phyloP scores from a whole-genome alignment of 2,888 invertebrate species.

The Cremastinae sp. region DNA sequence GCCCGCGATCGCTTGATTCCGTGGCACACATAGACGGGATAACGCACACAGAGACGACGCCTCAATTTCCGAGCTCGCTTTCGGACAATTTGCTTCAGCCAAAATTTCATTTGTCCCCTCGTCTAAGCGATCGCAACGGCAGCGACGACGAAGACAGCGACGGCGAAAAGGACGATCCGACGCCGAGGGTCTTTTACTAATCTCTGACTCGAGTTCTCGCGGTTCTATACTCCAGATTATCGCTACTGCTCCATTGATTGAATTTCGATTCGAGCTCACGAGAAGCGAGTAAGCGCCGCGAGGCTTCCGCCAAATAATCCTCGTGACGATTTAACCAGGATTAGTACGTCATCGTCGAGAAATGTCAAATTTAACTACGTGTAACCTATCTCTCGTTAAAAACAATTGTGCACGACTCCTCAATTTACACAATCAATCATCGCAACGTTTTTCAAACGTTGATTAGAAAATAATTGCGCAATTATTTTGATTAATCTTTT shows the following conservation, averaged over 20 bases:
- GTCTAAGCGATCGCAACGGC: constrained; percentile 59
- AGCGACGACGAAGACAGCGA: constrained; percentile 38
- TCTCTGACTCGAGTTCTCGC: constrained; percentile 49
- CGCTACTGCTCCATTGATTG: constrained; percentile 26
- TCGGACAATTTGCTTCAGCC: constrained; percentile 73
- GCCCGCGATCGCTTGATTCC: constrained; percentile 28
- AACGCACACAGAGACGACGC: constrained; percentile 22
- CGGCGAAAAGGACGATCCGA: constrained; percentile 42
- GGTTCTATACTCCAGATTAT: constrained; percentile 21
- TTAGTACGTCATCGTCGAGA: background rate
- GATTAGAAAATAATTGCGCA: too few species aligned
- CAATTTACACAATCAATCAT: too few species aligned
- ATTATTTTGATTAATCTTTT: too few species aligned
- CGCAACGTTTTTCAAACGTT: too few species aligned
- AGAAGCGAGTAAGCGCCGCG: constrained; percentile 16
- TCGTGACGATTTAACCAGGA: constrained; percentile 18
- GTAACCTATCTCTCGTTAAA: too few species aligned
- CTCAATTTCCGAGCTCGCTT: constrained; percentile 67
- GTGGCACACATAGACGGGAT: background rate
- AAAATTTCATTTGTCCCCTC: constrained; percentile 74
- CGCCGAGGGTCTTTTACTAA: constrained; percentile 51
- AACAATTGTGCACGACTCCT: too few species aligned
- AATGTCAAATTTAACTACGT: background rate
- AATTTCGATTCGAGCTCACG: constrained; percentile 26
- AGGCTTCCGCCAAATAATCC: constrained; percentile 14